Evolutionary conservation across 2,113 vertebrate species (phyloP), one percentile per base, ranked within the genome.

Genomic region (Phasianus colchicus): DNA sequence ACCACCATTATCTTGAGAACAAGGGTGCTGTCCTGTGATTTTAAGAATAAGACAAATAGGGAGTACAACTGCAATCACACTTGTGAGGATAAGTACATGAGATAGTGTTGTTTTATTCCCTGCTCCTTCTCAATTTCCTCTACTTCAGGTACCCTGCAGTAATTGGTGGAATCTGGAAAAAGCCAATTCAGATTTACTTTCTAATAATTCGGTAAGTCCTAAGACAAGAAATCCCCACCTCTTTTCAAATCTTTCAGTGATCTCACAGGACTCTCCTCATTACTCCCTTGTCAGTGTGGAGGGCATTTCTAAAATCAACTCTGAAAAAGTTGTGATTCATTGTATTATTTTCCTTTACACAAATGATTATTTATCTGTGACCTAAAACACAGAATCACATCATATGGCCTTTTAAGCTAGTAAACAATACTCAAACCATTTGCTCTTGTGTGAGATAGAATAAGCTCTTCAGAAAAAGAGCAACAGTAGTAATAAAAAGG

Each of bases 1-100:
- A 96, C 99, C 99, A 30, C 99, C 99, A 2, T 99, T 99, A 58
- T 99, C 99, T 94, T 98, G 98, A 40, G 99, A 98, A 71, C 99
- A 99, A 1, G 99, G 99, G 69, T 99, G 99, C 67, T 99, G 99
- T 94, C 98, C 99, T 99, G 94, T 11, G 82, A 81, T 96, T 91
- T 63, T 30, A 92, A 74, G 84, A 90, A 79, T 10, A 78, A 69
- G 21, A 66, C 1, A 60, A 32, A 83, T 9, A 57, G 34, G n/a
- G 34, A 76, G 21, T 40, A 66, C 42, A 52, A 27, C 15, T 21
- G 25, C 57, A 36, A 36, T 40, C 61, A 54, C 57, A 48, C 6
- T 17, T 52, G 34, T 5, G 34, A 36, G 34, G 34, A 14, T 38
- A 38, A 71, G 48, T 19, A 38, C 19, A 52, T 38, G 34, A 71